These are phyloP conservation scores for Ommatoiulus sabulosus DNA, from an alignment of 2,888 invertebrate species.

Conservation along the genomic window DNA sequence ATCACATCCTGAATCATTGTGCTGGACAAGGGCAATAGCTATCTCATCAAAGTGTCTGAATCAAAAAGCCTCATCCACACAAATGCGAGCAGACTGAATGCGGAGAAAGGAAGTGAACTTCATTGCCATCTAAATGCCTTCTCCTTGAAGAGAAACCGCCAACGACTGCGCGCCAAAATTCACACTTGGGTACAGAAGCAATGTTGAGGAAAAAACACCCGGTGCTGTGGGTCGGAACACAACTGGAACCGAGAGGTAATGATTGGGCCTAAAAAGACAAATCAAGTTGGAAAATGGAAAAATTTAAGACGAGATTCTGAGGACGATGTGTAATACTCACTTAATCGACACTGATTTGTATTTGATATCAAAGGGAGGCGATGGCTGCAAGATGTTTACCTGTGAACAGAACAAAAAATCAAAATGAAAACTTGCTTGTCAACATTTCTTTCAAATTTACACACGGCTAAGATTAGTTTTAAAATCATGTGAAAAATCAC, in stretches of 20 bases:
- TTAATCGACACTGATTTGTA: not conserved
- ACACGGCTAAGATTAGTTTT: too few relatives aligned
- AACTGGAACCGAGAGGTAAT: conserved; percentile 41
- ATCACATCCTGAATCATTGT: not conserved
- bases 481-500: too few relatives aligned
- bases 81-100: not conserved
- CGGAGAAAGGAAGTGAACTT: not conserved
- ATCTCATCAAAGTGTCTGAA: not conserved
- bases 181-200: not conserved
- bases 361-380: not conserved
- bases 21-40: not conserved
- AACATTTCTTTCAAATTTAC: not conserved
- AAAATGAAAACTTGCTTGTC: not conserved
- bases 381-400: conserved; percentile 25
- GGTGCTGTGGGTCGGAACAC: not conserved
- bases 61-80: not conserved
- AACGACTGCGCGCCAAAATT: not conserved
- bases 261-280: not conserved
- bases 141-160: conserved; percentile 48
- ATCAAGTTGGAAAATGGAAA: not conserved
- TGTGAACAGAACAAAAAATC: conserved; percentile 8
- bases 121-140: not conserved
- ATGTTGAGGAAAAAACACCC: not conserved
- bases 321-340: not conserved
- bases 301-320: not conserved